Percentiles rank a stretch among this genome's conserved stretches.
phyloP scores from a whole-genome alignment of 1,140 invertebrate genomes.

The Apocrypta bakeri region DNA sequence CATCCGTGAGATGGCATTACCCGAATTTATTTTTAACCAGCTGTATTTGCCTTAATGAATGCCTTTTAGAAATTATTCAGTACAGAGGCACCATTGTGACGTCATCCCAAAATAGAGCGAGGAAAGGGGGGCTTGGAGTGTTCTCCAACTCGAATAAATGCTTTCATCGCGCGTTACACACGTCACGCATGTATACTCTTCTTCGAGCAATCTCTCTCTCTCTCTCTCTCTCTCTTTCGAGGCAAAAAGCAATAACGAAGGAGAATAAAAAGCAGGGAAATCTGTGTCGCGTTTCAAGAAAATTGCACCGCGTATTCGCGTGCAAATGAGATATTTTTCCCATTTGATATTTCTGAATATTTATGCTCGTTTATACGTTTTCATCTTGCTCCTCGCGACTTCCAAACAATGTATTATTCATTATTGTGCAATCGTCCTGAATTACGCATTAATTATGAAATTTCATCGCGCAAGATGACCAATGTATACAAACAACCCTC shows the following conservation, averaged over 20 bases:
- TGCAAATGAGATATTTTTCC: background rate
- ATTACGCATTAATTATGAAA: too few relatives aligned
- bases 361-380: background rate
- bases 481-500: too few relatives aligned
- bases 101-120: too few relatives aligned
- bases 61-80: background rate
- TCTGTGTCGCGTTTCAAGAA: background rate
- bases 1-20: background rate
- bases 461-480: too few relatives aligned
- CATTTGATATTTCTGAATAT: background rate
- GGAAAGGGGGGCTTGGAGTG: too few relatives aligned
- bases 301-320: background rate
- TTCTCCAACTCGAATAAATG: background rate
- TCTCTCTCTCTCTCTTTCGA: too few relatives aligned
- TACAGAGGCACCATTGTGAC: constrained; percentile 4
- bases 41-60: background rate
- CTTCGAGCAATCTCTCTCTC: background rate
- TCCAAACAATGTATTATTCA: too few relatives aligned
- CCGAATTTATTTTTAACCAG: background rate
- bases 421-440: too few relatives aligned
- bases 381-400: too few relatives aligned
- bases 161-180: background rate
- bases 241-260: background rate
- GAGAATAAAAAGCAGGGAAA: background rate
- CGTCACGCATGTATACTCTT: background rate